Percentiles rank a stretch among this genome's conserved stretches.
Evolutionary conservation across 2,113 vertebrate species (phyloP).

Genomic region (Athene noctua): DNA sequence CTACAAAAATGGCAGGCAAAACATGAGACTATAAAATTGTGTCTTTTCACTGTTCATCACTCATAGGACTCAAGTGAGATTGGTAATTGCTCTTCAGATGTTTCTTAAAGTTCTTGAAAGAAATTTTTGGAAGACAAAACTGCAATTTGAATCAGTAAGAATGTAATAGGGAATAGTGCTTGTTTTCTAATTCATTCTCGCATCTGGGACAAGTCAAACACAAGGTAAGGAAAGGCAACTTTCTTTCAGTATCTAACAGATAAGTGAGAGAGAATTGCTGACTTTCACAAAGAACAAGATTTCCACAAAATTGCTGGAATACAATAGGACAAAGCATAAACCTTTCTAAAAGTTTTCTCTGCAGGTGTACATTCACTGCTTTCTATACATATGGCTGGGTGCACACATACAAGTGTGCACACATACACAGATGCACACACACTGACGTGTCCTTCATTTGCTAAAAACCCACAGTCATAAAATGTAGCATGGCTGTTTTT

Average conservation of each 20-base stretch:
- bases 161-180: not conserved
- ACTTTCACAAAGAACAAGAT: not conserved
- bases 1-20: not conserved
- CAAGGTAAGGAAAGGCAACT: not conserved
- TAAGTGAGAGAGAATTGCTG: not conserved
- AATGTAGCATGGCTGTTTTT: not conserved
- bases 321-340: not conserved
- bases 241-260: not conserved
- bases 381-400: not conserved
- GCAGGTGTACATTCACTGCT: not conserved
- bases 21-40: not conserved
- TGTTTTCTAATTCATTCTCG: not conserved
- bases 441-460: not conserved
- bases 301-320: not conserved
- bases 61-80: not conserved
- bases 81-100: not conserved
- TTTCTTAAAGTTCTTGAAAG: not conserved
- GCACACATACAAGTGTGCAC: rapidly evolving
- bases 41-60: not conserved
- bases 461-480: not conserved
- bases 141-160: not conserved
- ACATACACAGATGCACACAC: not conserved
- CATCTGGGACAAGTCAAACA: not conserved
- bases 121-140: not conserved
- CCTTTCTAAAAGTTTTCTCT: not conserved